phyloP scores from a whole-genome alignment of 2,888 invertebrate genomes.

The Cheilosia scutellata region DNA sequence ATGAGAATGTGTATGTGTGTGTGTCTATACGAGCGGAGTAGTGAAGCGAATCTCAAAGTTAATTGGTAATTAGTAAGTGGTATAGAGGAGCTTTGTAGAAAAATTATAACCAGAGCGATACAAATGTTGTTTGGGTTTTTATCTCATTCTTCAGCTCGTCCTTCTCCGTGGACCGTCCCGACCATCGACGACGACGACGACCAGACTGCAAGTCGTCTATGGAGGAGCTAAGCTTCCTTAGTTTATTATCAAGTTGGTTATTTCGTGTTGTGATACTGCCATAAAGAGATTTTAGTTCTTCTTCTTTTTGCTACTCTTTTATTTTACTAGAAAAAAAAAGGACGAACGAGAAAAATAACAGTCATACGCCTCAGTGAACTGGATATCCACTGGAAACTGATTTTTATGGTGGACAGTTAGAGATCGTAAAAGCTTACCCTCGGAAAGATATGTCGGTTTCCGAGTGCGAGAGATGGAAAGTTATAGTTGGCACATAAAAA shows the following conservation, averaged over 20 bases:
- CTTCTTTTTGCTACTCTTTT: conserved; percentile 19
- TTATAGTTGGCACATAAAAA: conserved; percentile 47
- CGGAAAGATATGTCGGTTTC: conserved; percentile 75
- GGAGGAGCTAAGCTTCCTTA: conserved; percentile 54
- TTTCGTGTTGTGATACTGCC: conserved; percentile 54
- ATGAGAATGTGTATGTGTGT: conserved; percentile 4
- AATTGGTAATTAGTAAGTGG: conserved; percentile 80
- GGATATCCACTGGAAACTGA: conserved; percentile 56
- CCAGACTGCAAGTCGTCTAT: conserved; percentile 61
- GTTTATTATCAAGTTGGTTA: conserved; percentile 71
- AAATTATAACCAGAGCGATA: conserved; percentile 74
- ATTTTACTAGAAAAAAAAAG: conserved; percentile 4
- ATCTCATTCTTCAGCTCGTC: conserved; percentile 4
- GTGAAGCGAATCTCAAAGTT: conserved; percentile 72
- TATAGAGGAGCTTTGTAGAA: conserved; percentile 68
- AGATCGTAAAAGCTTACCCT: conserved; percentile 78
- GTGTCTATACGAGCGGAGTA: conserved; percentile 45
- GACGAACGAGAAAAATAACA: conserved; percentile 47
- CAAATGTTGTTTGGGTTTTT: conserved; percentile 67
- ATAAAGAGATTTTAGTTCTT: conserved; percentile 44
- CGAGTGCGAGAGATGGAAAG: conserved; percentile 57
- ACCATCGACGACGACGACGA: conserved; percentile 2
- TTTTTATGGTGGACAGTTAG: conserved; percentile 74
- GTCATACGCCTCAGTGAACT: conserved; percentile 68
- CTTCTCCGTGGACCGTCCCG: conserved; percentile 14